Evolutionary conservation across 2,113 vertebrate species (phyloP), one percentile per base, ranked within the genome.

Genomic region (Phainopepla nitens): DNA sequence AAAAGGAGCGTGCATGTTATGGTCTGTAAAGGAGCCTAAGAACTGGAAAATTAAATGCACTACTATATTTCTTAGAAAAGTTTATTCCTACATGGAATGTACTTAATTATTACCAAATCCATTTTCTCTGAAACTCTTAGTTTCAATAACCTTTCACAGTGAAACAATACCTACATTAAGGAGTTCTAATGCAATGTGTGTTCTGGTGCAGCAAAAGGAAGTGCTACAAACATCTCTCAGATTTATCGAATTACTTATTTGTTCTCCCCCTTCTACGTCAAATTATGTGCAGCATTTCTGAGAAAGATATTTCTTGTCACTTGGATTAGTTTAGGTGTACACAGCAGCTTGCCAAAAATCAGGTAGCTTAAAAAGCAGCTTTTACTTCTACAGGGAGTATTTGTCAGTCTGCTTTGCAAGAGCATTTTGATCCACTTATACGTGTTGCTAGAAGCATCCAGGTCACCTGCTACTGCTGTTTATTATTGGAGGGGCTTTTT

Each of bases 41-140:
- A 94, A 82, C 33, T 72, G 54, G 51, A 75, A 92, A 94, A 95
- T 94, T 87, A 91, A 91, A 85, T 57, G 76, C 15, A n/a, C 11
- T 57, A 50, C 44, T 87, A 20, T 80, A 65, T 93, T 91, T 95
- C 89, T 87, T 93, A 53, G 36, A 89, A 61, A 72, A 87, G 27
- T 35, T 76, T 96, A 76, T 87, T 79, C 70, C 73, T 91, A 20
- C 58, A 90, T 50, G 33, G 21, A 72, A 85, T 65, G 35, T 57
- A 93, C 91, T 87, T 95, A 72, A 76, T 93, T 94, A 73, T 82
- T 39, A 50, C 39, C 25, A 87, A 66, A 72, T 64, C 45, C 2
- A 17, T 79, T 96, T 95, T 82, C 45, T 89, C 44, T 66, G 53
- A 76, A 90, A 89, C 22, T 50, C 49, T 49, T 27, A 31, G 61